Base-by-base conservation (phyloP, 2,113 vertebrate genomes). In the Isurus oxyrinchus region DNA sequence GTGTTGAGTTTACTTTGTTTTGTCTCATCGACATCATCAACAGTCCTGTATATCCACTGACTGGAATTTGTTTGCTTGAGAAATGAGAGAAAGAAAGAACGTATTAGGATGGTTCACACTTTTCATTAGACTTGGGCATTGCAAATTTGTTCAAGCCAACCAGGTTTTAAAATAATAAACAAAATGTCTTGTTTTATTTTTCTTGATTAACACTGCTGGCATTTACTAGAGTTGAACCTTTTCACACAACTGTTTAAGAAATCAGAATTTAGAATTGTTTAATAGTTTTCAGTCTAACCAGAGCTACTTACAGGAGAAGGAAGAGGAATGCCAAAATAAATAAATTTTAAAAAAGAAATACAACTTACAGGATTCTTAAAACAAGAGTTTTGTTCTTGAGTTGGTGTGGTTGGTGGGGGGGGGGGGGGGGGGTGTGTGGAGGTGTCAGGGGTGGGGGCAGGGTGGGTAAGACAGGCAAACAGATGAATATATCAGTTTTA, bases 1-100 rank as follows among this genome's bases (percentile, higher is more conserved):
- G 25, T 14, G 49, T 49, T 55, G 94, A 44, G 7, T 53, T 95
- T 72, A 6, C 66, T 98, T 96, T 97, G 97, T 96, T 97, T 98
- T 90, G 98, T 97, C 0, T 98, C 98, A 84, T 99, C 99, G 53
- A 98, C 98, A 95, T 99, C 98, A 97, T 99, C 99, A 25, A 98
- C 98, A 2, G 98, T 98, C 59, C 98, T 98, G 97, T 99, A 99
- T 96, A 98, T 98, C 99, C 99, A 99, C 97, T 98, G 98, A 97
- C 98, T 98, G 97, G 98, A 97, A 16, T 98, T 97, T 98, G 98
- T 97, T 14, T 91, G 97, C 76, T 86, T 31, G 53, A 59, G 35
- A 63, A 81, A 81, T 69, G 16, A 96, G 53, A 96, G 10, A 25
- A 14, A 53, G 21, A 7, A 49, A 81, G 31, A 40, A 81, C 8